phyloP scores from a whole-genome alignment of 2,888 invertebrate genomes.

The Troides oblongomaculatus region DNA sequence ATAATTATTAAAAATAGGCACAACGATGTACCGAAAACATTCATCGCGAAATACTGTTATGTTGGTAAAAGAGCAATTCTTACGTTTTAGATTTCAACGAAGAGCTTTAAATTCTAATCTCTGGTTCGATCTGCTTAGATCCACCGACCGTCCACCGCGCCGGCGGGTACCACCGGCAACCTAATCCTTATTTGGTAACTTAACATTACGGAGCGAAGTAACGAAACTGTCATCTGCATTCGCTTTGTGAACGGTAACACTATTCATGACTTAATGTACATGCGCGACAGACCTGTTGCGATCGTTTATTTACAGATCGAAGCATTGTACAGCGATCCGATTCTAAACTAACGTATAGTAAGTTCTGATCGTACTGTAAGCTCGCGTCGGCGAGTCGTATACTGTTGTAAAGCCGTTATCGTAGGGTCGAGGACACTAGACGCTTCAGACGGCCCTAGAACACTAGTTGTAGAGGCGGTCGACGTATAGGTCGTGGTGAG shows the following conservation, averaged over 20 bases:
- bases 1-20: conserved; percentile 72
- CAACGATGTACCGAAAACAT: conserved; percentile 69
- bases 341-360: conserved; percentile 36
- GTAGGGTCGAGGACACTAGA: conserved; percentile 24
- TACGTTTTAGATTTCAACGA: conserved; percentile 70
- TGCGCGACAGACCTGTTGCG: conserved; percentile 57
- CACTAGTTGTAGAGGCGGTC: conserved; percentile 69
- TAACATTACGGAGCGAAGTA: conserved; percentile 76
- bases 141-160: conserved; percentile 55
- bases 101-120: conserved; percentile 71
- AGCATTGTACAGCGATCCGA: conserved; percentile 73
- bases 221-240: conserved; percentile 58
- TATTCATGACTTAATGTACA: conserved; percentile 63
- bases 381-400: conserved; percentile 63
- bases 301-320: conserved; percentile 71
- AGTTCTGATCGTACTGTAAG: conserved; percentile 42
- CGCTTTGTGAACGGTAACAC: conserved; percentile 73
- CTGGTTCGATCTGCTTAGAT: conserved; percentile 63
- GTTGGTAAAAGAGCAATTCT: conserved; percentile 75
- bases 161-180: conserved; percentile 63
- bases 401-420: conserved; percentile 45
- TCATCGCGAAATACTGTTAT: conserved; percentile 78
- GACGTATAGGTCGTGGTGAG: conserved; percentile 69
- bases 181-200: conserved; percentile 79
- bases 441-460: conserved; percentile 32